Percentiles rank a stretch among this genome's conserved stretches.
These are phyloP conservation scores for Drosophila melanocephala DNA, from an alignment of 2,888 invertebrate genomes.

Conservation along the genomic window DNA sequence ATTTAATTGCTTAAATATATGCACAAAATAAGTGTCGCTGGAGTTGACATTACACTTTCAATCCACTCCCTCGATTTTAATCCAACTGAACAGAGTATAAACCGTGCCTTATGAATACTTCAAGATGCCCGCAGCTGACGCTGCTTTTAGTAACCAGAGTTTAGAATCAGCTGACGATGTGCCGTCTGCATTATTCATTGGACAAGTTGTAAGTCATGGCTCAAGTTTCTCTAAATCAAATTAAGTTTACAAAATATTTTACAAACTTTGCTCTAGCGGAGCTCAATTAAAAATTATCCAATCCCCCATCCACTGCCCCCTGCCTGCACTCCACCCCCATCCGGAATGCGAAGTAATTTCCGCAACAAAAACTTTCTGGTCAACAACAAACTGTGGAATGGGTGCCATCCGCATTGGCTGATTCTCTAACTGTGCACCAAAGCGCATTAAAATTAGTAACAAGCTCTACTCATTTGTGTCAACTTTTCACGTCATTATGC, in stretches of 20 bases:
- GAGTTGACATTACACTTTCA: not conserved
- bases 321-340: not conserved
- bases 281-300: slow-evolving; percentile 77
- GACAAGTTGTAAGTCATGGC: slow-evolving; percentile 70
- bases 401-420: slow-evolving; percentile 1
- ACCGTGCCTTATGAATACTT: slow-evolving; percentile 66
- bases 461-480: slow-evolving; percentile 82
- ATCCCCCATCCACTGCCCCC: slow-evolving; percentile 3
- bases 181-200: slow-evolving; percentile 74
- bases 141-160: slow-evolving; percentile 16
- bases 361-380: slow-evolving; percentile 72
- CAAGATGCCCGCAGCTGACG: slow-evolving; percentile 46
- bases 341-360: slow-evolving; percentile 61
- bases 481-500: slow-evolving; percentile 83
- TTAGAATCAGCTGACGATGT: slow-evolving; percentile 41
- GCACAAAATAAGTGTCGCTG: not conserved
- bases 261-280: slow-evolving; percentile 56
- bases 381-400: slow-evolving; percentile 29
- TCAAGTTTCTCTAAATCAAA: slow-evolving; percentile 75
- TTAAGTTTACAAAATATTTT: slow-evolving; percentile 75
- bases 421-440: slow-evolving; percentile 54
- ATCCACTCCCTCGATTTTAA: not conserved
- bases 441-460: slow-evolving; percentile 79
- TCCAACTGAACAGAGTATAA: slow-evolving; percentile 8
- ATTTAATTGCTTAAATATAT: not conserved